These are phyloP conservation scores for Rhinopithecus roxellana DNA, from an alignment of 2,113 vertebrate species.

Conservation along the genomic window DNA sequence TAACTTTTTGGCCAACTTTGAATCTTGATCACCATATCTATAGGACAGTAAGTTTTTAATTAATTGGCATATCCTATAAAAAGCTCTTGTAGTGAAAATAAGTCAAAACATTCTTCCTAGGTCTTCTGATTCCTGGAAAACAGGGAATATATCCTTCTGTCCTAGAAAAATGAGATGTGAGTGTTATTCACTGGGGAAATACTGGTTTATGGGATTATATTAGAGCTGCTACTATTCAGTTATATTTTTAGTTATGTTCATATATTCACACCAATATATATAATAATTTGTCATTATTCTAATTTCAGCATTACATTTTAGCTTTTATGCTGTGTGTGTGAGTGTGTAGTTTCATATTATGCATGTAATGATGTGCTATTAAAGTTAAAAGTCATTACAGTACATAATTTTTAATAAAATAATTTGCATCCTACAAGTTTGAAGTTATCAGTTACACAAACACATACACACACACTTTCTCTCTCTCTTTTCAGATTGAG, in stretches of 20 bases:
- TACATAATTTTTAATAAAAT: neutral
- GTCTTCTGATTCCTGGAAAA: neutral
- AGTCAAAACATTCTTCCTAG: neutral
- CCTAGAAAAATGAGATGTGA: neutral
- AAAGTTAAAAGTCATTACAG: neutral
- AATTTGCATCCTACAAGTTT: neutral
- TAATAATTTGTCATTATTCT: neutral
- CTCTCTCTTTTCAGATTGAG: neutral
- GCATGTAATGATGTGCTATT: neutral
- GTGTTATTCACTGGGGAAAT: neutral
- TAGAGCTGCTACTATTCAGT: neutral
- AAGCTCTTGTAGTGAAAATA: neutral
- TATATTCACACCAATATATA: neutral
- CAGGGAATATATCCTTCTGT: neutral
- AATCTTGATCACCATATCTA: neutral
- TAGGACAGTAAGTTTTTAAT: neutral
- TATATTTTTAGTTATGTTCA: neutral
- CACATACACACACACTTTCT: neutral
- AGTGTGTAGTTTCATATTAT: neutral
- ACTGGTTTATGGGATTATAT: neutral
- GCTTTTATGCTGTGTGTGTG: neutral
- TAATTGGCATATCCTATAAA: neutral
- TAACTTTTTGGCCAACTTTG: neutral
- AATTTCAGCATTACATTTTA: neutral
- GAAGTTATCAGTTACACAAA: neutral